phyloP scores from a whole-genome alignment of 2,113 vertebrate genomes.

The Trichomycterus rosablanca region DNA sequence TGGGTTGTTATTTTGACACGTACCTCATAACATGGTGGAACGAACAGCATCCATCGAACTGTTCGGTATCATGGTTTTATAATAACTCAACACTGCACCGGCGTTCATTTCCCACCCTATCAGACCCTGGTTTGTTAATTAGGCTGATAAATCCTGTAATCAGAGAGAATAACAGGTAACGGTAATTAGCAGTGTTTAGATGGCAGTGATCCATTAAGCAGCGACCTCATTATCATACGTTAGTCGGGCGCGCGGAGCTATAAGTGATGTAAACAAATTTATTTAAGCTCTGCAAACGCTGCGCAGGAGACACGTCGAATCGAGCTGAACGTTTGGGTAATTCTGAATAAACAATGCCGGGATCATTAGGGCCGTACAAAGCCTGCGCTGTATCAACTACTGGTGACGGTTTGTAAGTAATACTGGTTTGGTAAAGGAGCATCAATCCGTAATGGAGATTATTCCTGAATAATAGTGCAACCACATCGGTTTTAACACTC shows the following conservation, averaged over 20 bases:
- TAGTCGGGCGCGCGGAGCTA: conserved; percentile 34
- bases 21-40: too few species aligned
- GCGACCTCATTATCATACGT: conserved; percentile 40
- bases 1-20: too few species aligned
- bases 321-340: conserved; percentile 27
- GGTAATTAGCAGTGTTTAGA: conserved; percentile 38
- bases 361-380: too few species aligned
- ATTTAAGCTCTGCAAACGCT: conserved; percentile 34
- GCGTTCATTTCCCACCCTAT: conserved; percentile 30
- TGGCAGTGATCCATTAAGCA: conserved; percentile 37
- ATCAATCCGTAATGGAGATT: too few species aligned
- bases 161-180: conserved; percentile 41
- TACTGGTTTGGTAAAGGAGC: too few species aligned
- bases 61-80: too few species aligned
- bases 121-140: conserved; percentile 33
- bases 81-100: conserved; percentile 7
- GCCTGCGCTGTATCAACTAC: too few species aligned
- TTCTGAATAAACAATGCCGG: too few species aligned
- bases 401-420: too few species aligned
- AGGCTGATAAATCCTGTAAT: conserved; percentile 20
- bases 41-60: too few species aligned
- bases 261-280: conserved; percentile 40
- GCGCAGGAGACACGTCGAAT: conserved; percentile 4
- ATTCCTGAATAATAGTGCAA: too few species aligned
- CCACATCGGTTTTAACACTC: too few species aligned